A percentile compares a stretch with the other conserved stretches of the same genome.
Evolutionary conservation across 2,797 vertebrate species (phyloP).

Genomic region (Sebastes vulpes): DNA sequence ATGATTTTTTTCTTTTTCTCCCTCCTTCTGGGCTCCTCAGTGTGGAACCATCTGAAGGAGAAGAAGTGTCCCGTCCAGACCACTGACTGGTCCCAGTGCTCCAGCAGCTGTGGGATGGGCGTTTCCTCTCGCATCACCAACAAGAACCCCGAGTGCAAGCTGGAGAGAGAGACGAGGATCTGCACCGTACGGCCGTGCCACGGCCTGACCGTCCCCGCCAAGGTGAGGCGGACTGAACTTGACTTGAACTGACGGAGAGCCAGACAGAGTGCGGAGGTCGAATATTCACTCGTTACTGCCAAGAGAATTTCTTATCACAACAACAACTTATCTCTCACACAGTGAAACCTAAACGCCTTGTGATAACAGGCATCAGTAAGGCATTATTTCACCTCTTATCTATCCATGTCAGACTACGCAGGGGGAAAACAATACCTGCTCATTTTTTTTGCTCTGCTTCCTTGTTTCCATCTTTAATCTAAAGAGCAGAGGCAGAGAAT

Average conservation of each 20-base stretch:
- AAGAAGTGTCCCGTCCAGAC: conserved; percentile 79
- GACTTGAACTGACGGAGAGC: neutral
- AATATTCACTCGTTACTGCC: neutral
- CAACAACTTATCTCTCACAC: conserved; percentile 1
- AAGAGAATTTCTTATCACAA: conserved; percentile 15
- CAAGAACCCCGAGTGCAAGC: conserved; percentile 83
- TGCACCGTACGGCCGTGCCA: conserved; percentile 84
- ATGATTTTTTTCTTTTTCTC: neutral
- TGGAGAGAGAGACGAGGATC: conserved; percentile 83
- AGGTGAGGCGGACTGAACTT: conserved; percentile 69
- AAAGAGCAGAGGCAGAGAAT: conserved; percentile 1
- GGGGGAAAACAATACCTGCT: conserved; percentile 4
- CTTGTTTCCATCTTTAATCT: neutral
- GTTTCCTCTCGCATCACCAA: conserved; percentile 86
- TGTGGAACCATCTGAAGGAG: conserved; percentile 60
- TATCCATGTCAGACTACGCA: neutral
- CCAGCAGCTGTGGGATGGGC: conserved; percentile 86
- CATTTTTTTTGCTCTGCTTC: neutral
- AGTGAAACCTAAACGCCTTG: conserved; percentile 4
- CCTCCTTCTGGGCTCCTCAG: conserved; percentile 20
- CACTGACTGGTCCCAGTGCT: conserved; percentile 88
- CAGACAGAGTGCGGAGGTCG: conserved; percentile 16
- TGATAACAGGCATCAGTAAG: conserved; percentile 36
- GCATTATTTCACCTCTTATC: conserved; percentile 29
- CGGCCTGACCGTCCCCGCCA: conserved; percentile 58